Evolutionary conservation across 2,113 vertebrate genomes (phyloP).

Genomic region (Epinephelus cyanopodus): DNA sequence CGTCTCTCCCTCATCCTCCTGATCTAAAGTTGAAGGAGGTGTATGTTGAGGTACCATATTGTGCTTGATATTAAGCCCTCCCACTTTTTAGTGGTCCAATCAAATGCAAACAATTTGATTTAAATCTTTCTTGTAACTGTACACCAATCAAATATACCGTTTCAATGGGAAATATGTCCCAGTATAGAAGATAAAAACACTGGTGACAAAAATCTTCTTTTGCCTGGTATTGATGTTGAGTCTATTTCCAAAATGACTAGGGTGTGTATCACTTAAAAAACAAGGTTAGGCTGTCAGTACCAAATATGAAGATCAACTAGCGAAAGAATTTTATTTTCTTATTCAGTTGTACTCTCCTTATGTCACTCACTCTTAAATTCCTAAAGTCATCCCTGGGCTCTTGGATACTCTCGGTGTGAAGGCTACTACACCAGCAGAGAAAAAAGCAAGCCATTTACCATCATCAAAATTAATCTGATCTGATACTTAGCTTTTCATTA

Average conservation of each 20-base stretch:
- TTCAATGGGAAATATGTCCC: no score
- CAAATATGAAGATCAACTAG: neutral
- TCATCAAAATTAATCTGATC: slow-evolving; percentile 22
- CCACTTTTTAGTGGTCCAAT: no score
- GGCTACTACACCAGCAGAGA: neutral
- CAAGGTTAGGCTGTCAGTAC: neutral
- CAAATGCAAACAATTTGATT: no score
- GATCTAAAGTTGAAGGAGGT: no score
- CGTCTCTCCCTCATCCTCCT: no score
- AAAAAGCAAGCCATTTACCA: slow-evolving; percentile 10
- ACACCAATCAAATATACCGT: no score
- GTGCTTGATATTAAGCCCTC: no score
- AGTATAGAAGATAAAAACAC: no score
- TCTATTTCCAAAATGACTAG: neutral
- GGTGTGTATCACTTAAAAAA: neutral
- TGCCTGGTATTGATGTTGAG: neutral
- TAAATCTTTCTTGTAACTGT: no score
- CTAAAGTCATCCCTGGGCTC: neutral
- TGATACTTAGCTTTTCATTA: slow-evolving; percentile 48
- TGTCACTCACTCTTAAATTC: slow-evolving; percentile 1
- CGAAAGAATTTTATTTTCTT: neutral
- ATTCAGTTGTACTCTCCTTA: neutral
- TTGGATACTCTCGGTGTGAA: slow-evolving; percentile 1
- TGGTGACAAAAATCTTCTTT: neutral
- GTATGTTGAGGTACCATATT: no score